These are phyloP conservation scores for Priocnemis perturbator DNA, from an alignment of 2,888 invertebrate genomes.

Conservation along the genomic window DNA sequence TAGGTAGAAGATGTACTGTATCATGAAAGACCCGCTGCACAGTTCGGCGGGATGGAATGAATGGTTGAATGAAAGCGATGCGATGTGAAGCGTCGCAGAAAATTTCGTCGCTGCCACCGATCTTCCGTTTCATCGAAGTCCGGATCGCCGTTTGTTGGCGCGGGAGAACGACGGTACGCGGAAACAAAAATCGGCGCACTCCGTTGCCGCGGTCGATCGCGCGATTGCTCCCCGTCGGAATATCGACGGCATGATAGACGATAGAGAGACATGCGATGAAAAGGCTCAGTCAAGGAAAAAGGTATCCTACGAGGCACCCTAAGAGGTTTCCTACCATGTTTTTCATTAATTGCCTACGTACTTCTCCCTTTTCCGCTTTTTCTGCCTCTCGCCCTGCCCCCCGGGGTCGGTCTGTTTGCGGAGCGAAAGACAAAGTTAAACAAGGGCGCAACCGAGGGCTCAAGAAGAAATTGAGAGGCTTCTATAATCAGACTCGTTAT, in stretches of 20 bases:
- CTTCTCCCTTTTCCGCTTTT: conserved; percentile 3
- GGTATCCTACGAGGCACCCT: conserved; percentile 1
- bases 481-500: conserved; percentile 60
- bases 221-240: conserved; percentile 28
- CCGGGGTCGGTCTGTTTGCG: conserved; percentile 41
- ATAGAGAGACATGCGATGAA: neutral
- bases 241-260: neutral
- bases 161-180: neutral
- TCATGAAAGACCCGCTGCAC: too few relatives aligned
- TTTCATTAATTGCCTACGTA: conserved; percentile 55
- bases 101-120: too few relatives aligned
- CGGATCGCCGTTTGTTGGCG: too few relatives aligned
- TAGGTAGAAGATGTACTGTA: too few relatives aligned
- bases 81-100: too few relatives aligned
- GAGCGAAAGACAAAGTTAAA: conserved; percentile 56
- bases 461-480: conserved; percentile 47
- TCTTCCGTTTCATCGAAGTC: conserved; percentile 1
- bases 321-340: conserved; percentile 37
- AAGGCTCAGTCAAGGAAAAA: neutral
- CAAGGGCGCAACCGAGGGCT: conserved; percentile 38
- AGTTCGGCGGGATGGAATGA: too few relatives aligned
- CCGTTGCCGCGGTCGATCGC: conserved; percentile 42
- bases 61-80: too few relatives aligned
- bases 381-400: too few relatives aligned
- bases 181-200: conserved; percentile 4